Conservation (phyloP, 2,113 vertebrate species). For the Myodes glareolus region DNA sequence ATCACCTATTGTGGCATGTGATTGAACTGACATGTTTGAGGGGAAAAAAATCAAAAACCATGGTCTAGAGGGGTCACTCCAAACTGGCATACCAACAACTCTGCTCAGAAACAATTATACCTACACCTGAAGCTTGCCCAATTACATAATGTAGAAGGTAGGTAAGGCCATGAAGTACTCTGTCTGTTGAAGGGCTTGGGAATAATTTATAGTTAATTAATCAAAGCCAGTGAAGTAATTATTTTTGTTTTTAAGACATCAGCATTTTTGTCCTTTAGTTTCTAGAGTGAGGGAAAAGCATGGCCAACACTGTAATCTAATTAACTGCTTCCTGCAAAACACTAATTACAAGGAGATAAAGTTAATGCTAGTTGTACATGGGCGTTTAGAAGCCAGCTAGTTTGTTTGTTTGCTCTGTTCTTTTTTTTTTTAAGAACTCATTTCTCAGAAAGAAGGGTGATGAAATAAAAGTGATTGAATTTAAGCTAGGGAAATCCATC, state of each 20-base stretch:
- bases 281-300: conserved; percentile 63
- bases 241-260: conserved; percentile 60
- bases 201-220: conserved; percentile 67
- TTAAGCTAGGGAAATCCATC: conserved; percentile 54
- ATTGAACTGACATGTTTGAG: neutral
- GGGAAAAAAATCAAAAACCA: neutral
- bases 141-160: neutral
- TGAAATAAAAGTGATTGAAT: conserved; percentile 26
- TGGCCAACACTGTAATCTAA: conserved; percentile 62
- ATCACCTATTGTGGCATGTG: neutral
- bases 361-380: conserved; percentile 62
- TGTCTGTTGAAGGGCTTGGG: neutral
- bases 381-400: conserved; percentile 39
- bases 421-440: neutral
- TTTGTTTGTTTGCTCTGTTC: neutral
- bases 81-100: neutral
- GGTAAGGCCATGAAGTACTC: conserved; percentile 9
- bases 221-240: conserved; percentile 68
- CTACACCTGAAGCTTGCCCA: neutral
- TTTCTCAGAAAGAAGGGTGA: conserved; percentile 18
- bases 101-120: neutral
- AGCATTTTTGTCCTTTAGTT: conserved; percentile 65
- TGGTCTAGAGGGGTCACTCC: neutral
- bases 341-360: conserved; percentile 82
- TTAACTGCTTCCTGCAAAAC: conserved; percentile 77